Evolutionary conservation across 2,797 vertebrate genomes (phyloP).

Genomic region (Staurois parvus): DNA sequence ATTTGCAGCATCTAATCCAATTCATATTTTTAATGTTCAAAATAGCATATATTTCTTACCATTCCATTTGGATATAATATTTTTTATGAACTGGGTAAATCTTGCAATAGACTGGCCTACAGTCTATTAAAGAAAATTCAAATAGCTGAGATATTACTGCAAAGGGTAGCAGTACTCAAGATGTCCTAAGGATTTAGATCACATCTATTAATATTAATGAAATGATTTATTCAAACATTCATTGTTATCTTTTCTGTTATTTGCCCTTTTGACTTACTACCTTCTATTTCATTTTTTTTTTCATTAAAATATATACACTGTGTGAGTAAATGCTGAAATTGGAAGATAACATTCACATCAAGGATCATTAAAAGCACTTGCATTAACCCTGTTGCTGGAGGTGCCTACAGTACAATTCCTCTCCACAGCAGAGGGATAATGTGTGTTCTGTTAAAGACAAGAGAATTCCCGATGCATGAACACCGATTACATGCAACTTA

Average conservation of each 20-base stretch:
- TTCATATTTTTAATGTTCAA: background rate
- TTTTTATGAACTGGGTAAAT: too few species aligned
- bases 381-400: conserved; percentile 51
- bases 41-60: background rate
- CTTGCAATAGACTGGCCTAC: background rate
- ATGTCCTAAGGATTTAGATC: background rate
- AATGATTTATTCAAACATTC: background rate
- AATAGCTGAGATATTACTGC: background rate
- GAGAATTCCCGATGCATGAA: conserved; percentile 4
- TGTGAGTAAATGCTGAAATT: conserved; percentile 2
- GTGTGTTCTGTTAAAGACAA: background rate
- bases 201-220: conserved; percentile 13
- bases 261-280: too few species aligned
- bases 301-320: background rate
- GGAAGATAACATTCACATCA: conserved; percentile 24
- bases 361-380: conserved; percentile 13
- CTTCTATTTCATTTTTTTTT: conserved; percentile 26
- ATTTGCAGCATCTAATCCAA: too few species aligned
- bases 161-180: background rate
- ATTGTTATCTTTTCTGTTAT: background rate
- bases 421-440: background rate
- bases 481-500: conserved; percentile 12
- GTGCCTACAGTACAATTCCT: conserved; percentile 19
- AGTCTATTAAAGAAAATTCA: background rate
- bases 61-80: background rate